Evolutionary conservation across 2,113 vertebrate species (phyloP).

Genomic region (Piaya cayana): DNA sequence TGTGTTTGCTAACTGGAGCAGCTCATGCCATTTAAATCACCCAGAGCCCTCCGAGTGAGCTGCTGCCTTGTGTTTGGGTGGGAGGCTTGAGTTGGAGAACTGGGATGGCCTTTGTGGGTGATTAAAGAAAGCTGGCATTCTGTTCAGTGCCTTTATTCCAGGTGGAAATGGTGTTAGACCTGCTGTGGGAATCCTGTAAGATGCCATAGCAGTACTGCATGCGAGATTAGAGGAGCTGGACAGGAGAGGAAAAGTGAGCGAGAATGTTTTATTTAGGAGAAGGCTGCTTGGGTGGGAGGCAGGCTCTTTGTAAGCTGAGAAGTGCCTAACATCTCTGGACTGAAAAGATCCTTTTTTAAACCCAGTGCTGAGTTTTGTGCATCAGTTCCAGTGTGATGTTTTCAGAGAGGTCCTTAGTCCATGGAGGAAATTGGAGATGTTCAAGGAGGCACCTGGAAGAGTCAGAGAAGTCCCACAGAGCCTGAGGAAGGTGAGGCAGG

Average conservation of each 20-base stretch:
- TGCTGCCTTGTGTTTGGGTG: neutral
- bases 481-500: neutral
- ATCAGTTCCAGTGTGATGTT: neutral
- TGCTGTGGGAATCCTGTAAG: neutral
- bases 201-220: neutral
- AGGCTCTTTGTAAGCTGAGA: neutral
- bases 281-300: neutral
- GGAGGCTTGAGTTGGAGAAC: neutral
- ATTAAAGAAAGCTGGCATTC: neutral
- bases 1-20: constrained; percentile 62
- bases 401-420: neutral
- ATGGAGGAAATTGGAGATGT: neutral
- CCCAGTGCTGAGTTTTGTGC: neutral
- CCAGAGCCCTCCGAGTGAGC: neutral
- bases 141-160: neutral
- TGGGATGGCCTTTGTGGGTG: neutral
- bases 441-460: neutral
- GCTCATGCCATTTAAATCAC: neutral
- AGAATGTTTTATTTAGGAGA: neutral
- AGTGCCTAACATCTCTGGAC: rapidly evolving
- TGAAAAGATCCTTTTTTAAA: neutral
- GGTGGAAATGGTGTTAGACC: neutral
- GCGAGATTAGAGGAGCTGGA: neutral
- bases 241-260: neutral
- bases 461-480: neutral